Evolutionary conservation across 2,888 invertebrate genomes (phyloP), one percentile per base, ranked within the genome.

Genomic region (Capitulum mitella): DNA sequence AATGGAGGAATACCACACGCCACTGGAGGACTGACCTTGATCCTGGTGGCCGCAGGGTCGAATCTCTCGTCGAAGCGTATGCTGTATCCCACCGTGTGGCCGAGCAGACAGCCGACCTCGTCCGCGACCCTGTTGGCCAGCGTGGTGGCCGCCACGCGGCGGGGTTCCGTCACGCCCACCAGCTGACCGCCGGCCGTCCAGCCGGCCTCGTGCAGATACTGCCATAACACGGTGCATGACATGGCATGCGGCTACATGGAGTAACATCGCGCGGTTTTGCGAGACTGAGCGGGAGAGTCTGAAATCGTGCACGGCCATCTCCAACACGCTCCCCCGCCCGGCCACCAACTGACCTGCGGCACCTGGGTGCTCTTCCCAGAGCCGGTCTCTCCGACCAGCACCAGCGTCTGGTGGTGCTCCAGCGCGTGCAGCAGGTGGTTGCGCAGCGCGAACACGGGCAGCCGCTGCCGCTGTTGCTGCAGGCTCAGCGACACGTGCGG

Each of bases 361-460:
- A 97, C 90, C 88, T 97, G 97, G 0, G 97, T 98, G 84, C 96
- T 96, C 87, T 98, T 95, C 54, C 98, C 97, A 83, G 93, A 94
- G 43, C 98, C 98, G 3, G 98, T 97, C 85, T 99, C 98, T 3
- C 98, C 98, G 70, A 88, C 86, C 37, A 89, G 79, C 34, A 82
- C 77, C 32, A 81, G 74, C 10, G 80, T 80, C 46, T 97, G 97
- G 86, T 92, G 92, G 82, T 92, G 92, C 86, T 99, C 97, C 83
- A 98, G 86, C 81, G 95, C 88, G 85, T 96, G 97, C 78, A 98
- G 87, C 78, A 98, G 93, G 83, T 97, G 93, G 84, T 91, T 92
- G 80, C 92, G 89, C 83, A 93, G 91, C 85, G 93, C 92, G 84
- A 92, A 94, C 81, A 97, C 94, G 0, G 97, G 97, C 79, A 98